These are phyloP conservation scores for Paracyclopina nana DNA, from an alignment of 1,140 invertebrate species.

Conservation along the genomic window DNA sequence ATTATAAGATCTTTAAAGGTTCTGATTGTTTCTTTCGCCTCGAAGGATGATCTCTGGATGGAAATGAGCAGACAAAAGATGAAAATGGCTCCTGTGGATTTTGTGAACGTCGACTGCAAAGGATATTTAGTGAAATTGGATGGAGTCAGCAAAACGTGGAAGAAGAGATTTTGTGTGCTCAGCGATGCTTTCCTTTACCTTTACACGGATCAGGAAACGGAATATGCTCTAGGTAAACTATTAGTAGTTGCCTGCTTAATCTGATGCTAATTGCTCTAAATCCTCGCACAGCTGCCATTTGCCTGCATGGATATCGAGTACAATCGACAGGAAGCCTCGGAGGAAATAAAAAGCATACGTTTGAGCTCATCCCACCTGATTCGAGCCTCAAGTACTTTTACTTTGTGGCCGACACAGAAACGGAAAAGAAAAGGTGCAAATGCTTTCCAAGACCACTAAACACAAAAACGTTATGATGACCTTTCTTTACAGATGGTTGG, in stretches of 20 bases:
- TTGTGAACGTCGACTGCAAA: slow-evolving; percentile 57
- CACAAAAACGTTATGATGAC: slow-evolving; percentile 6
- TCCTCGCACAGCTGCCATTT: slow-evolving; percentile 46
- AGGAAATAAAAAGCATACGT: slow-evolving; percentile 60
- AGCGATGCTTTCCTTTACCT: slow-evolving; percentile 90
- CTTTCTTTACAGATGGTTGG: slow-evolving; percentile 58
- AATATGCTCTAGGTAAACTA: slow-evolving; percentile 25
- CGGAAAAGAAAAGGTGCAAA: slow-evolving; percentile 71
- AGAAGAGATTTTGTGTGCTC: slow-evolving; percentile 72
- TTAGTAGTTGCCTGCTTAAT: too few species aligned
- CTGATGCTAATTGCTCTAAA: too few species aligned
- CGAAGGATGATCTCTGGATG: slow-evolving; percentile 51
- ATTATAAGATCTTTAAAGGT: too few species aligned
- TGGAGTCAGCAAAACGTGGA: slow-evolving; percentile 52
- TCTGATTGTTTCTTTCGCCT: slow-evolving; percentile 9
- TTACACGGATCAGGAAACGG: slow-evolving; percentile 65
- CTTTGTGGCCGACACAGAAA: slow-evolving; percentile 78
- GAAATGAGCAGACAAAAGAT: slow-evolving; percentile 35
- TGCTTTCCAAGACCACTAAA: neutral
- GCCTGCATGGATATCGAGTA: slow-evolving; percentile 80
- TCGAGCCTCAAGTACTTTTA: slow-evolving; percentile 65
- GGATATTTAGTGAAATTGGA: slow-evolving; percentile 65
- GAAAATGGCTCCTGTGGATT: slow-evolving; percentile 30
- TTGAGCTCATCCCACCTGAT: slow-evolving; percentile 72
- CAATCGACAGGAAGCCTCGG: slow-evolving; percentile 39